Evolutionary conservation across 2,113 vertebrate species (phyloP), one percentile per base, ranked within the genome.

Genomic region (Colius striatus): DNA sequence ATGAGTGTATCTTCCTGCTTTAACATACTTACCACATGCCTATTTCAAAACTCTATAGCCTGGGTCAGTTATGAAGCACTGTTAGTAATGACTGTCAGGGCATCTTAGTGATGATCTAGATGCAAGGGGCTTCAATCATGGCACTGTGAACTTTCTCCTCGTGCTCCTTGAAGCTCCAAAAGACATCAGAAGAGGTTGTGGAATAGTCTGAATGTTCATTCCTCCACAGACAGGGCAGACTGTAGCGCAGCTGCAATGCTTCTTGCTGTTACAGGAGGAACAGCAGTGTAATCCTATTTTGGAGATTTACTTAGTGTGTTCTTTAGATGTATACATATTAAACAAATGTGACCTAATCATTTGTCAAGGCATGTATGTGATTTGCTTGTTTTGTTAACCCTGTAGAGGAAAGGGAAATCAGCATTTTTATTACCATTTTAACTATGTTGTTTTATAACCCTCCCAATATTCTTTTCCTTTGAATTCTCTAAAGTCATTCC

Each of bases 351-450:
- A 68, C 21, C 25, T n/a, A 75, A 36, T 41, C 1, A 32, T 71
- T 65, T 82, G 54, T 65, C 29, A 15, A 30, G 25, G 25, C 43
- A 22, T 0, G 0, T 16, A 27, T 74, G 74, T 77, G 45, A 32
- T 90, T 74, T 78, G 62, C 50, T 90, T 76, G 47, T 60, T 81
- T 90, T 77, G 13, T 57, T 94, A 84, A 58, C 84, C 27, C 66
- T 67, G 1, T 51, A 23, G 11, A 85, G 50, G 43, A 89, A 81
- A 51, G 36, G 11, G 45, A 92, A 91, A 57, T 73, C 21, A 84
- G 84, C 30, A 17, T 79, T 73, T 76, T 53, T 67, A 48, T 87
- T 65, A 65, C 18, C 34, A 29, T 76, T 92, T 87, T 45, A 84
- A 48, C 18, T 21, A 41, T 10, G 20, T 36, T 91, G 47, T 81